Conservation (phyloP, 2,113 vertebrate genomes). For the Sula dactylatra region DNA sequence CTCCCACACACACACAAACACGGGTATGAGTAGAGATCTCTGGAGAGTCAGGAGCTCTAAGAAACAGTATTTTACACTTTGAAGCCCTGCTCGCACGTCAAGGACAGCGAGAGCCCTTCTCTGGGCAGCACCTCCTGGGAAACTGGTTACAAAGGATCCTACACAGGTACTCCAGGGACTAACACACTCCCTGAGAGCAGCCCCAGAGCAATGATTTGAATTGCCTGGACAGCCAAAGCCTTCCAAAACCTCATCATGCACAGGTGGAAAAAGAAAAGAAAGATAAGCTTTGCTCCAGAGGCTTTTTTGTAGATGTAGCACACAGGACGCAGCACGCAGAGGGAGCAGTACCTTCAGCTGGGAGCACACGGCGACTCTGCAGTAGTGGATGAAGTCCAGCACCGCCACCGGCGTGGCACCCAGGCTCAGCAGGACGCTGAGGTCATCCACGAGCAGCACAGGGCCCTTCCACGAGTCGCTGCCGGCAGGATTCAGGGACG, state of each 20-base stretch:
- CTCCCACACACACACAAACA: neutral
- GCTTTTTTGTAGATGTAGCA: neutral
- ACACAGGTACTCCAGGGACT: neutral
- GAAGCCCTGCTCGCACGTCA: neutral
- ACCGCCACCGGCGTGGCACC: constrained; percentile 69
- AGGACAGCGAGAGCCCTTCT: neutral
- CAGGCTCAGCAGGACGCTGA: constrained; percentile 86
- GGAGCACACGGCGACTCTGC: constrained; percentile 79
- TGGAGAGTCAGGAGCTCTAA: neutral
- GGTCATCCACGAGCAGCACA: constrained; percentile 87
- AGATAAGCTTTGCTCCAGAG: neutral
- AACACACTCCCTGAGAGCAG: neutral
- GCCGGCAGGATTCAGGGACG: constrained; percentile 15
- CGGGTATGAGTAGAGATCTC: neutral
- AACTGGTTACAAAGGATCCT: neutral
- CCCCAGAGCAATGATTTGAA: neutral
- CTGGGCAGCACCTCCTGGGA: neutral
- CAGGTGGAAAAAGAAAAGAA: accelerated
- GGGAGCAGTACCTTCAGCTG: constrained; percentile 76
- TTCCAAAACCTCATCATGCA: accelerated
- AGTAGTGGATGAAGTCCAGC: constrained; percentile 92
- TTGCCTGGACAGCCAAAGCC: neutral
- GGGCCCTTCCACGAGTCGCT: constrained; percentile 65
- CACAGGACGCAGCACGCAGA: accelerated
- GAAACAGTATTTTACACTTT: accelerated